Conservation (phyloP, 2,113 vertebrate species). For the Catagonus wagneri region DNA sequence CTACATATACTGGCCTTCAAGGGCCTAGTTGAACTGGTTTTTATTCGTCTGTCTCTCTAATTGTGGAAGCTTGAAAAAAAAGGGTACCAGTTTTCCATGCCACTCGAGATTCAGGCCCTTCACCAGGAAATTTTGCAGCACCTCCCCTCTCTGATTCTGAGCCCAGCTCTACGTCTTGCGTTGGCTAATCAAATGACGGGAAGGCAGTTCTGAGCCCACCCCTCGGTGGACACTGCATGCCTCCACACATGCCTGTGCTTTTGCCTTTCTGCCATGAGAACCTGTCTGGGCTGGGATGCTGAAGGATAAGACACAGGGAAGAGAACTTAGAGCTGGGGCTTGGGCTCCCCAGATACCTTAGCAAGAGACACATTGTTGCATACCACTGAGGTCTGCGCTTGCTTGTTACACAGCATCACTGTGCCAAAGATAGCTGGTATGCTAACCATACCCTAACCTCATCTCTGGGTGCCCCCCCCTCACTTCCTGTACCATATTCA, state of each 20-base stretch:
- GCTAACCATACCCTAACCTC: no score
- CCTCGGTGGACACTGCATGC: rapidly evolving
- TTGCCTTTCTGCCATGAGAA: not conserved
- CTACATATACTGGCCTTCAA: not conserved
- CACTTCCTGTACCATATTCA: rapidly evolving
- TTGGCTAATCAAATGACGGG: not conserved
- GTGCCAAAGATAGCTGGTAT: not conserved
- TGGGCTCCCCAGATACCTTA: not conserved
- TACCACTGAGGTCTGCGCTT: no score
- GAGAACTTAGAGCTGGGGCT: not conserved
- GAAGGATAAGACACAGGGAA: not conserved
- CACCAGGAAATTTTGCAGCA: rapidly evolving
- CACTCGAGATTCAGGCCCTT: not conserved
- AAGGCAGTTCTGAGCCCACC: not conserved
- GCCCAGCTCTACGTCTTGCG: not conserved
- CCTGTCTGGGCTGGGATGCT: not conserved
- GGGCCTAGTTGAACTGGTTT: not conserved
- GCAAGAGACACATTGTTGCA: rapidly evolving
- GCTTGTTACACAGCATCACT: rapidly evolving
- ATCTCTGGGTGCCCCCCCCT: not conserved
- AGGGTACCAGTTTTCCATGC: not conserved
- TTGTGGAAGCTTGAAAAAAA: not conserved
- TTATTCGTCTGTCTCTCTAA: not conserved
- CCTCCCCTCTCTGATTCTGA: not conserved
- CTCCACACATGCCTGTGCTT: not conserved